Evolutionary conservation across 1,140 invertebrate genomes (phyloP).

Genomic region (Trichonephila clavata): DNA sequence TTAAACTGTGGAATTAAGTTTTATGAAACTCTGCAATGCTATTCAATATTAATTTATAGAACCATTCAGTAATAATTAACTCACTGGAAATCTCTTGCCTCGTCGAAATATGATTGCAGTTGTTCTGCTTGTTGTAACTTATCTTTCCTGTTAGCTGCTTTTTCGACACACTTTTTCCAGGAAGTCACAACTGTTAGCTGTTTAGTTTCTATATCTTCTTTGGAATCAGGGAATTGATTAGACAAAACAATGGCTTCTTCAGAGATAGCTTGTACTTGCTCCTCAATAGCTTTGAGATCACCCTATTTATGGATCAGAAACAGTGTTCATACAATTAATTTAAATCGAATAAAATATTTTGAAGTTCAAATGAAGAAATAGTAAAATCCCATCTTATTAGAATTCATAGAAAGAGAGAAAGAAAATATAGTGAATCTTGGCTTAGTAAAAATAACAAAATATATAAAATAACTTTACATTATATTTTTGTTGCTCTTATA

Average conservation of each 20-base stretch:
- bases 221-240: constrained; percentile 94
- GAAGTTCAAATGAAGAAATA: no score
- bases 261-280: constrained; percentile 86
- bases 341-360: no score
- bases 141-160: constrained; percentile 87
- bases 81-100: constrained; percentile 92
- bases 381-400: no score
- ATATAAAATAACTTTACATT: no score
- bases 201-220: constrained; percentile 95
- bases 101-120: constrained; percentile 91
- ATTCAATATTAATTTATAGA: no score
- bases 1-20: no score
- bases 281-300: constrained; percentile 93
- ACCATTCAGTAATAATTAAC: constrained; percentile 78
- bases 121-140: constrained; percentile 93
- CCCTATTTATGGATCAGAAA: constrained; percentile 80
- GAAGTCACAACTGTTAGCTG: constrained; percentile 91
- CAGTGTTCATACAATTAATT: no score
- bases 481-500: no score
- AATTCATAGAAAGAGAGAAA: no score
- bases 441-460: no score
- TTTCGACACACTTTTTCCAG: constrained; percentile 88
- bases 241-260: constrained; percentile 87
- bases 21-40: no score
- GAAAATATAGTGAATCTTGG: no score